Conservation (phyloP, 2,113 vertebrate genomes). For the Corythornis cristatus region DNA sequence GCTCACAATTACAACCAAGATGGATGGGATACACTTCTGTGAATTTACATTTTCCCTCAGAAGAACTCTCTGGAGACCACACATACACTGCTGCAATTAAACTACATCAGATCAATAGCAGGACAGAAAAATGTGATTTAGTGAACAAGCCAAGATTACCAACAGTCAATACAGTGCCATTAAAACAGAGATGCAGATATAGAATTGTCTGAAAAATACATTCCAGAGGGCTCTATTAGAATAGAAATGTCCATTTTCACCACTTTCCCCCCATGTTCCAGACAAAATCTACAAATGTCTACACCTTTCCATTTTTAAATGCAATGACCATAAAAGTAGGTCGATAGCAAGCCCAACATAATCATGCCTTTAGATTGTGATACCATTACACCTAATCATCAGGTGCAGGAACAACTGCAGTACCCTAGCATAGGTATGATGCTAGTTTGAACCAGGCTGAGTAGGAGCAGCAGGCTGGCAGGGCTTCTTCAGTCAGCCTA, state of each 20-base stretch:
- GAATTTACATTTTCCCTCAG: background rate
- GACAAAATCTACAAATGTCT: background rate
- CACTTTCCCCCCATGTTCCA: background rate
- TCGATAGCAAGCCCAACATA: background rate
- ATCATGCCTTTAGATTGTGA: background rate
- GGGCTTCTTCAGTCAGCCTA: background rate
- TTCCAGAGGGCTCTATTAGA: background rate
- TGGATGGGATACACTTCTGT: background rate
- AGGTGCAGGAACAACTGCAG: background rate
- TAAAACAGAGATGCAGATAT: background rate
- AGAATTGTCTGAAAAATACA: background rate
- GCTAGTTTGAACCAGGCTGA: background rate
- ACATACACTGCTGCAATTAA: background rate
- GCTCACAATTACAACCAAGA: constrained; percentile 17
- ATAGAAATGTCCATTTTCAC: background rate
- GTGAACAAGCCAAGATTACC: background rate
- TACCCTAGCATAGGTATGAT: background rate
- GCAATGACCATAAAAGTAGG: background rate
- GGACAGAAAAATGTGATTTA: background rate
- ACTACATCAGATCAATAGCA: background rate
- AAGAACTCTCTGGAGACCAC: background rate
- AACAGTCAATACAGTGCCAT: background rate
- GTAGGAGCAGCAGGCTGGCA: background rate
- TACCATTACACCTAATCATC: background rate
- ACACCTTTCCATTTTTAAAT: background rate